Percentiles rank a stretch among this genome's conserved stretches.
These are phyloP conservation scores for Gerris lacustris DNA, from an alignment of 2,888 invertebrate species.

Conservation along the genomic window DNA sequence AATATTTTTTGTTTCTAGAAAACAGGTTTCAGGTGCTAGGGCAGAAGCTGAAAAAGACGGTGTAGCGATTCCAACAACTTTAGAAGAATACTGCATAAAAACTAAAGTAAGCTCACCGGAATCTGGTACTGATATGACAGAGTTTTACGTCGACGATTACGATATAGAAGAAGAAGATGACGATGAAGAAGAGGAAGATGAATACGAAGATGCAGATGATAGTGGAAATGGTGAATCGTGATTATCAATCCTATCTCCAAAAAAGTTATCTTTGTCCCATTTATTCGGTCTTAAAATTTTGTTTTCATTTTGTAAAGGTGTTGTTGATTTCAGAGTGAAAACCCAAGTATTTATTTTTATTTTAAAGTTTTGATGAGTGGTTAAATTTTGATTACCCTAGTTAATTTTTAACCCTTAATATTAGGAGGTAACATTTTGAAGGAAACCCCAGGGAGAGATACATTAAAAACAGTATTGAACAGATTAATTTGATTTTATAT, in stretches of 20 bases:
- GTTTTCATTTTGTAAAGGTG: slow-evolving; percentile 1
- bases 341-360: background rate
- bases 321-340: slow-evolving; percentile 1
- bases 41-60: slow-evolving; percentile 93
- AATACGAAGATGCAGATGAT: slow-evolving; percentile 69
- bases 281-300: background rate
- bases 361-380: no score
- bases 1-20: slow-evolving; percentile 45
- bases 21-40: slow-evolving; percentile 91
- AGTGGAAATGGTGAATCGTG: slow-evolving; percentile 88
- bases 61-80: slow-evolving; percentile 87
- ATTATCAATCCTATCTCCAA: slow-evolving; percentile 35
- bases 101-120: slow-evolving; percentile 77
- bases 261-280: background rate
- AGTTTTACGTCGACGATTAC: slow-evolving; percentile 92
- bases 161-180: slow-evolving; percentile 64
- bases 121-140: slow-evolving; percentile 78
- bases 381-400: no score
- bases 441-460: no score
- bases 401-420: no score
- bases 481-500: no score
- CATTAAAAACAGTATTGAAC: no score
- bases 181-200: slow-evolving; percentile 54
- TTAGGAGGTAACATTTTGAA: no score
- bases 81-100: slow-evolving; percentile 97